Base-by-base conservation (phyloP, 1,140 invertebrate species). In the Trachymyrmex cornetzi region DNA sequence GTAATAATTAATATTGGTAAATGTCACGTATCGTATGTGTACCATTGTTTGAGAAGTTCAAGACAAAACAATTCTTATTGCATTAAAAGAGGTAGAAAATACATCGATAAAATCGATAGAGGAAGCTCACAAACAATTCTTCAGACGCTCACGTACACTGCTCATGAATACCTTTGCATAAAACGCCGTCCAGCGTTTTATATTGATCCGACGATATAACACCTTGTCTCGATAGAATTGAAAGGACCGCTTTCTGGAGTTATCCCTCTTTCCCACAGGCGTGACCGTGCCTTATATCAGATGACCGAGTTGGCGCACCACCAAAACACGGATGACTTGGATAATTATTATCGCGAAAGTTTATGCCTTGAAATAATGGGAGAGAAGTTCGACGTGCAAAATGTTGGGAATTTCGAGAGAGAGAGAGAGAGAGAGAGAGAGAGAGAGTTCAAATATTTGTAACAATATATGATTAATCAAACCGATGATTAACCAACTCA, bases 301-400 rank as follows among this genome's bases (percentile, higher is more conserved):
- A 14, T 57, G 69, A 80, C 69, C 87, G 82, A 88, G 71, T 86
- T 88, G 87, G 87, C 77, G 16, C 19, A 53, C 6, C 24, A 61
- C 87, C 88, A 88, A 55, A 30, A 71, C 19, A 16, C n/a, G 59
- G 12, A 67, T n/a, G 34, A n/a, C 30, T 44, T 63, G 24, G 50
- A 67, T 79, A n/a, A 4, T 30, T 57, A 34, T 44, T 44, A 44
- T 44, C 38, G 30, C 48, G 53, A 69, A 75, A 87, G 66, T 88
- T 30, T 24, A 85, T 72, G 53, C n/a, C 50, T 22, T n/a, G 7
- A 16, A 24, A 69, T 69, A 14, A 30, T 24, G 14, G 27, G 16
- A 3, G 34, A 77, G 30, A 0, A 27, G 19, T 66, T 64, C 30
- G 22, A 69, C 14, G 6, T 16, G 72, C 19, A 57, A 77, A 48